Percentiles rank a stretch among this genome's conserved stretches.
These are phyloP conservation scores for Netelia melanura DNA, from an alignment of 2,888 invertebrate genomes.

Conservation along the genomic window DNA sequence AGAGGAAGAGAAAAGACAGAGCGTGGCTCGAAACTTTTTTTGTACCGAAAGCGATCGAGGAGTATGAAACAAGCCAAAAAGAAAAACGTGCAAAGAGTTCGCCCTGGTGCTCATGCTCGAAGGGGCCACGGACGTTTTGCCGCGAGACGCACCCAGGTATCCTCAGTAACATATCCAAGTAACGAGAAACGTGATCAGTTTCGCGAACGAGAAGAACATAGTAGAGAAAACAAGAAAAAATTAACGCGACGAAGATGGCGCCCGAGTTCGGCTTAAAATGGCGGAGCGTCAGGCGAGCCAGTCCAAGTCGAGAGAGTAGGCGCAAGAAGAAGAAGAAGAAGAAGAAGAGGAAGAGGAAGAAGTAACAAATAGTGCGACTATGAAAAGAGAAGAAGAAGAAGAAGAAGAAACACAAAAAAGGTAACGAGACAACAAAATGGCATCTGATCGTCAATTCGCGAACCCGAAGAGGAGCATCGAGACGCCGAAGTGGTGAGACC, in stretches of 20 bases:
- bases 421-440: conserved; percentile 27
- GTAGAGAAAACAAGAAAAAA: conserved; percentile 11
- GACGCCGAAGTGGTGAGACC: conserved; percentile 50
- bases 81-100: neutral
- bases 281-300: conserved; percentile 43
- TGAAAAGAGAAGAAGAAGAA: conserved; percentile 55
- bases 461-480: conserved; percentile 25
- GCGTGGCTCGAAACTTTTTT: conserved; percentile 63
- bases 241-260: conserved; percentile 19
- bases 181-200: conserved; percentile 53
- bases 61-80: conserved; percentile 9
- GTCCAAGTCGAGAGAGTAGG: conserved; percentile 54
- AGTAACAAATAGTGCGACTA: conserved; percentile 38
- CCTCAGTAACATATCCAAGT: conserved; percentile 83
- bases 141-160: conserved; percentile 81
- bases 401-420: conserved; percentile 12
- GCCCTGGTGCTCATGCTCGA: neutral
- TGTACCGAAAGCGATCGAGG: conserved; percentile 59
- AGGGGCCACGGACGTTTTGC: conserved; percentile 72
- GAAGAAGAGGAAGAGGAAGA: conserved; percentile 33
- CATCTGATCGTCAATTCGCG: conserved; percentile 46
- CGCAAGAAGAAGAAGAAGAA: conserved; percentile 50
- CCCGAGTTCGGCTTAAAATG: conserved; percentile 4
- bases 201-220: conserved; percentile 72
- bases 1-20: neutral